Evolutionary conservation across 2,113 vertebrate genomes (phyloP).

Genomic region (Sula dactylatra): DNA sequence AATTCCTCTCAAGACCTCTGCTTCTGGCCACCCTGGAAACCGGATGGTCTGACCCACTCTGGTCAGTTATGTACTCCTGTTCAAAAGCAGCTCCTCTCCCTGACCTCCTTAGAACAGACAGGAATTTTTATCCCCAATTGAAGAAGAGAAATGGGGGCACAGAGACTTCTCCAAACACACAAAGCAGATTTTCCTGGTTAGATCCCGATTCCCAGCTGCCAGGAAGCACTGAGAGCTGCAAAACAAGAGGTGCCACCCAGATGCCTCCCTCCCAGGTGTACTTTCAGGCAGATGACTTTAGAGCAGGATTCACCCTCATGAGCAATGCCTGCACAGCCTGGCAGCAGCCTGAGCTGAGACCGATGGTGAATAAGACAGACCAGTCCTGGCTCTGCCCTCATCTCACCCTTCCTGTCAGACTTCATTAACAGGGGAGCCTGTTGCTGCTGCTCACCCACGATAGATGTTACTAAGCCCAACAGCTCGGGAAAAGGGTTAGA

Average conservation of each 20-base stretch:
- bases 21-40: not conserved
- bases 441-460: not conserved
- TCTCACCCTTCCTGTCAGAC: not conserved
- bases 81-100: not conserved
- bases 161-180: not conserved
- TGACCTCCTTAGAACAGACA: not conserved
- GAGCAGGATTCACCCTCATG: fast-evolving
- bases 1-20: not conserved
- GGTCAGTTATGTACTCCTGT: not conserved
- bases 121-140: not conserved
- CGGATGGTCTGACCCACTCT: not conserved
- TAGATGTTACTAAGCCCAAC: not conserved
- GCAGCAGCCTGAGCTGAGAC: not conserved
- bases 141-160: not conserved
- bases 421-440: not conserved
- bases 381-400: not conserved
- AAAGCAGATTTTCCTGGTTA: not conserved
- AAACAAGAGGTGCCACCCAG: not conserved
- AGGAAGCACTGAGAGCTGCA: not conserved
- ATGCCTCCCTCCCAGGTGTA: not conserved
- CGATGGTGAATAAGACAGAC: not conserved
- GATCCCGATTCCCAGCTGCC: not conserved
- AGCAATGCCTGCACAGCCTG: not conserved
- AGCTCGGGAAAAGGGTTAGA: not conserved
- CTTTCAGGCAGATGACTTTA: not conserved